Percentiles rank a stretch among this genome's conserved stretches.
Conservation (phyloP, 2,113 vertebrate genomes). For the Megaptera novaeangliae region DNA sequence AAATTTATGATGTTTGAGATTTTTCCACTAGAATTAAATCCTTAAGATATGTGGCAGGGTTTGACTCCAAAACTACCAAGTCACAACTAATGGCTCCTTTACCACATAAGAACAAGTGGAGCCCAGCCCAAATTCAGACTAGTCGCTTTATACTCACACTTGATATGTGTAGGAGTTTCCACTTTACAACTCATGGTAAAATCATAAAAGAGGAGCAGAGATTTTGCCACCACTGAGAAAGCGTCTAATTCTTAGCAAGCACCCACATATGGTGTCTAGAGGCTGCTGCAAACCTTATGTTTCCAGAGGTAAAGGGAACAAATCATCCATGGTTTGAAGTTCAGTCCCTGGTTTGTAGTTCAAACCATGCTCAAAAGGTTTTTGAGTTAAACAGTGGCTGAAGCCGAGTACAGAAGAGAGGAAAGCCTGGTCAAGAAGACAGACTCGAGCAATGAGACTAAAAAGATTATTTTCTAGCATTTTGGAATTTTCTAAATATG, state of each 20-base stretch:
- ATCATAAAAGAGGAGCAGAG: background rate
- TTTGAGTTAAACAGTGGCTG: background rate
- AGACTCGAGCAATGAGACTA: background rate
- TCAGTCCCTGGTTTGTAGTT: background rate
- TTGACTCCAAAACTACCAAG: constrained; percentile 24
- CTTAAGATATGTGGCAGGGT: background rate
- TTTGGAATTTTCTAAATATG: constrained; percentile 1
- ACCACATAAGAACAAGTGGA: background rate
- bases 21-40: constrained; percentile 37
- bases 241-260: background rate
- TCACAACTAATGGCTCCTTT: background rate
- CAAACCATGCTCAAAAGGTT: background rate
- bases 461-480: background rate
- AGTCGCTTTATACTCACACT: background rate
- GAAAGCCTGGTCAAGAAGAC: background rate
- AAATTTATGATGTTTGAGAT: background rate
- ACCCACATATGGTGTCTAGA: background rate
- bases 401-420: background rate
- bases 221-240: background rate
- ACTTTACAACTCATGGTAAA: background rate
- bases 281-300: background rate
- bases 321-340: too few species aligned
- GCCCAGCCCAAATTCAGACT: background rate
- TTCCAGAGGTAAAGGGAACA: background rate
- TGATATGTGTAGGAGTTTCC: background rate